Conservation (phyloP, 2,797 vertebrate species). For the Neopelma chrysocephalum region DNA sequence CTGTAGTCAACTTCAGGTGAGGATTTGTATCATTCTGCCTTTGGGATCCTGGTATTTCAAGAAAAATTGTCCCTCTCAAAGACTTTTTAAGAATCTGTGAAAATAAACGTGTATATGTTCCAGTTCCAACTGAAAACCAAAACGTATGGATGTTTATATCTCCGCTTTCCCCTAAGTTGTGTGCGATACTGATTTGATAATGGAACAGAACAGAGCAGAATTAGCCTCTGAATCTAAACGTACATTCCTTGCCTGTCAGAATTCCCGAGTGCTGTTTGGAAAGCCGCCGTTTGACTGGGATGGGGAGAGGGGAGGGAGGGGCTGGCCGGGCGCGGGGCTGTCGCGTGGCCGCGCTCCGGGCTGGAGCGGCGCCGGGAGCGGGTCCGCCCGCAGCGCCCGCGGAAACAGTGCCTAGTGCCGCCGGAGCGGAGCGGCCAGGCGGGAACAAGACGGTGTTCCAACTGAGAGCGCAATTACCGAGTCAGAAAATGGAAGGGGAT, state of each 20-base stretch:
- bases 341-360: not conserved
- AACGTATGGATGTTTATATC: not conserved
- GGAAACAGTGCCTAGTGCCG: not conserved
- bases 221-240: not conserved
- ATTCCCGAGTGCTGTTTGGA: not conserved
- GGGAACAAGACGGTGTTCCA: not conserved
- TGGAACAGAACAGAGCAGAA: not conserved
- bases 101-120: not conserved
- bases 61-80: not conserved
- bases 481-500: not conserved
- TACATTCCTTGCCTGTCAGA: not conserved
- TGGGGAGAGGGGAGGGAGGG: not conserved
- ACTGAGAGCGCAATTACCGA: not conserved
- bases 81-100: not conserved
- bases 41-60: not conserved
- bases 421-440: not conserved
- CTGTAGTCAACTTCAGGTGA: conserved; percentile 13
- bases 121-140: not conserved
- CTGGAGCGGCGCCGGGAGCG: not conserved
- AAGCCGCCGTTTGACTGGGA: not conserved
- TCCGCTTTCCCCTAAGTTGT: not conserved
- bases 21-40: conserved; percentile 12
- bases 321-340: not conserved
- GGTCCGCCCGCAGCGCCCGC: not conserved
- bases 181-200: not conserved